A percentile compares a stretch with the other conserved stretches of the same genome.
Evolutionary conservation across 2,888 invertebrate genomes (phyloP).

Genomic region (Agapostemon virescens): DNA sequence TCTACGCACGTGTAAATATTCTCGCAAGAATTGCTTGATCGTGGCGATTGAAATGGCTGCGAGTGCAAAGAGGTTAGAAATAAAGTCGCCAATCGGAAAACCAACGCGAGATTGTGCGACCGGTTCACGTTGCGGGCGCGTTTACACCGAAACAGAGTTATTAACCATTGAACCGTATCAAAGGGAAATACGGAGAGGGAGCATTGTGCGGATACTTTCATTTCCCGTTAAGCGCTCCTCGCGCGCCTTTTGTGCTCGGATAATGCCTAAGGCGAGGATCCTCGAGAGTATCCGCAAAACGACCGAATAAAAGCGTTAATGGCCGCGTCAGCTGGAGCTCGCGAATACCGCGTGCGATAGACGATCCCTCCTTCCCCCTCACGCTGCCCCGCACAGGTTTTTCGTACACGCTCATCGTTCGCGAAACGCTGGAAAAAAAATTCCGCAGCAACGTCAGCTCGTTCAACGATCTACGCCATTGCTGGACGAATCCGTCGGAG

Average conservation of each 20-base stretch:
- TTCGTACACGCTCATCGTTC: background rate
- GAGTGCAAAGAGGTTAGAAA: no score
- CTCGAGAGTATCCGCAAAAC: constrained; percentile 6
- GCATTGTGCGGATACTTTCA: constrained; percentile 15
- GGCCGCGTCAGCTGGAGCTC: constrained; percentile 30
- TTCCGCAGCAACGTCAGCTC: background rate
- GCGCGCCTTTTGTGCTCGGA: constrained; percentile 8
- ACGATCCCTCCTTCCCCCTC: background rate
- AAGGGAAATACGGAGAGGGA: constrained; percentile 12
- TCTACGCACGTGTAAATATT: no score
- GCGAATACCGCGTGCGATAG: background rate
- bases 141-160: constrained; percentile 9
- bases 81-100: background rate
- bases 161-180: constrained; percentile 12
- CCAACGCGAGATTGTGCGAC: background rate
- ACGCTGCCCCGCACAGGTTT: background rate
- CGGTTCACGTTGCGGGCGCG: background rate
- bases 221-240: constrained; percentile 13
- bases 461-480: constrained; percentile 49
- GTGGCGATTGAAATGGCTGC: no score
- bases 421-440: background rate
- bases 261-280: constrained; percentile 16
- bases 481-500: constrained; percentile 60
- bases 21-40: no score
- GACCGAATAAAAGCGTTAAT: constrained; percentile 25